Base-by-base conservation (phyloP, 2,888 invertebrate species). In the Stenodera caucasica region DNA sequence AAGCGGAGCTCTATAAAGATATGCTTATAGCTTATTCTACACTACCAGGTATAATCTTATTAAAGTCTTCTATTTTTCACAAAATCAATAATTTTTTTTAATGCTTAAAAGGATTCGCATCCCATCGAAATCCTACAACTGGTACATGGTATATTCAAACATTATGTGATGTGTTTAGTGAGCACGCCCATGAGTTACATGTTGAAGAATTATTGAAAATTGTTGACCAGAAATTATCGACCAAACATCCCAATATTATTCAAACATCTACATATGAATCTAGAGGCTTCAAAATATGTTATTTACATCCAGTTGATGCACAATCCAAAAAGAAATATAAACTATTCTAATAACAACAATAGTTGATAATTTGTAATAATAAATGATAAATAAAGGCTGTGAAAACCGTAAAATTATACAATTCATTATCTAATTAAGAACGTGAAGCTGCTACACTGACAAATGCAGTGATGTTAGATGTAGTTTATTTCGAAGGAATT, bases 91-190 rank as follows among this genome's bases (percentile, higher is more conserved):
- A 29, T 9, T 50, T 57, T 53, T 57, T 57, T 37, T 68, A n/a
- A n/a, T n/a, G n/a, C n/a, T n/a, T n/a, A n/a, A 58, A 75, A 87
- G 87, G 87, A 3, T 84, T 82, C 72, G 82, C 82, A 67, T 85
- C 90, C 0, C 82, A 84, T 73, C 84, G 90, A 58, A 85, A 89
- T 79, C 72, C 77, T 5, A 65, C 76, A 26, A 68, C 70, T 7
- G 90, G 91, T 21, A 87, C 89, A 49, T 90, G 89, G 90, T 90
- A 88, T 79, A 87, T 91, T 70, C 86, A 88, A 77, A 82, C 82
- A 64, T 80, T 91, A 70, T 90, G 89, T 78, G 78, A 84, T 68
- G 83, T 86, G 69, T 86, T 90, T 77, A 86, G 87, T 66, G 80
- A 82, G 67, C 82, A 86, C 75, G 88, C 89, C 12, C 85, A 86